phyloP scores from a whole-genome alignment of 1,140 invertebrate genomes.

The Orussus abietinus region DNA sequence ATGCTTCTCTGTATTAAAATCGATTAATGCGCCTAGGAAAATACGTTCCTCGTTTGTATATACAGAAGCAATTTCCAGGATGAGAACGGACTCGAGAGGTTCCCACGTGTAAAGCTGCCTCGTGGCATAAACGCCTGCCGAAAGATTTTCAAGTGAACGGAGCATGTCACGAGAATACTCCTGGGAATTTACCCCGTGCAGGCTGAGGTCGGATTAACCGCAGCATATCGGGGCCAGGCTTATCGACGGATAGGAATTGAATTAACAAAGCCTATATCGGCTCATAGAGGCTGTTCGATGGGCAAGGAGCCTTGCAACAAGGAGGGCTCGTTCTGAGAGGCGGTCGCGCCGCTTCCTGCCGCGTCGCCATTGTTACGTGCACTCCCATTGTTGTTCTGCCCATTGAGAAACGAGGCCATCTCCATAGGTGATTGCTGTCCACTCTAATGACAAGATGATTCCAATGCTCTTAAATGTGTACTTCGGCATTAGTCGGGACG shows the following conservation, averaged over 20 bases:
- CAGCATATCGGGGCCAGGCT: no score
- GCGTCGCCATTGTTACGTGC: slow-evolving; percentile 22
- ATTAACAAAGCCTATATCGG: background rate
- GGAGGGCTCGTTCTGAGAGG: slow-evolving; percentile 9
- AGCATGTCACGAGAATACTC: background rate
- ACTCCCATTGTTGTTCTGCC: slow-evolving; percentile 59
- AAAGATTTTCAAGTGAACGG: background rate
- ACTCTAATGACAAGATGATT: slow-evolving; percentile 29
- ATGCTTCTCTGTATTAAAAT: no score
- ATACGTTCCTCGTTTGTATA: no score
- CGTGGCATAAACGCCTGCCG: slow-evolving; percentile 1
- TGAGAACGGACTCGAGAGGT: no score
- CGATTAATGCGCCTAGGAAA: no score
- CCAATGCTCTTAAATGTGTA: slow-evolving; percentile 5
- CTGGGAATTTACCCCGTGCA: background rate
- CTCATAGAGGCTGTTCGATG: slow-evolving; percentile 13
- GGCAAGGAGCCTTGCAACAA: slow-evolving; percentile 10
- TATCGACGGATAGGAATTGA: background rate
- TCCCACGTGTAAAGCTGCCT: no score
- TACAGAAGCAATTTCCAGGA: no score
- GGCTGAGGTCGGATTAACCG: no score
- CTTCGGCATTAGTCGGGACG: slow-evolving; percentile 18
- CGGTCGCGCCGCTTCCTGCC: slow-evolving; percentile 19
- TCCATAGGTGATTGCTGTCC: slow-evolving; percentile 55
- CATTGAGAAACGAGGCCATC: slow-evolving; percentile 59